phyloP scores from a whole-genome alignment of 2,113 vertebrate species.

The Chrysochloris asiatica region DNA sequence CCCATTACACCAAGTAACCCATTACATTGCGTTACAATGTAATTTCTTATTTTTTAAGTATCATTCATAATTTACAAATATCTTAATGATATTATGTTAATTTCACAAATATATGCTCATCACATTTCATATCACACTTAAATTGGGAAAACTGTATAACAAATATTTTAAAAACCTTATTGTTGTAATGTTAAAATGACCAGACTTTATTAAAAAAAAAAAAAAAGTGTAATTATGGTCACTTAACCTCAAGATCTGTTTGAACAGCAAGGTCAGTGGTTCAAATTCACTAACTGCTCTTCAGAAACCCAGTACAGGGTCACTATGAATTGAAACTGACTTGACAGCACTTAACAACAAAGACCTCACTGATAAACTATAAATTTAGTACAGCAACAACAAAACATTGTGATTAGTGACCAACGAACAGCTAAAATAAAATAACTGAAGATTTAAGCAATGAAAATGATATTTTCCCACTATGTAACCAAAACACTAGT shows the following conservation, averaged over 20 bases:
- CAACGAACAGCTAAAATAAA: slow-evolving; percentile 82
- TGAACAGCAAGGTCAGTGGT: too few species aligned
- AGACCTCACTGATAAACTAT: slow-evolving; percentile 61
- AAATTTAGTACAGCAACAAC: slow-evolving; percentile 71
- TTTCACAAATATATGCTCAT: slow-evolving; percentile 33
- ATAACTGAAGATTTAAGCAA: slow-evolving; percentile 75
- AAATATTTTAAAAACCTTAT: slow-evolving; percentile 56
- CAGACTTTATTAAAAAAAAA: not conserved
- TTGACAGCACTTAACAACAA: too few species aligned
- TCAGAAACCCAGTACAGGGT: too few species aligned
- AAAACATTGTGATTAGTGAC: slow-evolving; percentile 76
- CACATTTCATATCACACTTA: slow-evolving; percentile 52
- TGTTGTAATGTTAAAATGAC: slow-evolving; percentile 51
- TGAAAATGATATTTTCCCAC: slow-evolving; percentile 73
- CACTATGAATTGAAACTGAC: too few species aligned
- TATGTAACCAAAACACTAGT: slow-evolving; percentile 71
- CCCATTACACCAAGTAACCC: slow-evolving; percentile 43
- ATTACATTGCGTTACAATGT: not conserved
- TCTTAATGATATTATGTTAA: not conserved
- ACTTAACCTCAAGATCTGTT: too few species aligned
- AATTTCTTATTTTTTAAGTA: slow-evolving; percentile 7
- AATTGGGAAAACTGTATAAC: slow-evolving; percentile 35
- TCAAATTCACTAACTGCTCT: too few species aligned
- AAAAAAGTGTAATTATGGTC: slow-evolving; percentile 46
- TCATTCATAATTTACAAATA: slow-evolving; percentile 29